Evolutionary conservation across 1,140 invertebrate species (phyloP).

Genomic region (Ridgeia piscesae): DNA sequence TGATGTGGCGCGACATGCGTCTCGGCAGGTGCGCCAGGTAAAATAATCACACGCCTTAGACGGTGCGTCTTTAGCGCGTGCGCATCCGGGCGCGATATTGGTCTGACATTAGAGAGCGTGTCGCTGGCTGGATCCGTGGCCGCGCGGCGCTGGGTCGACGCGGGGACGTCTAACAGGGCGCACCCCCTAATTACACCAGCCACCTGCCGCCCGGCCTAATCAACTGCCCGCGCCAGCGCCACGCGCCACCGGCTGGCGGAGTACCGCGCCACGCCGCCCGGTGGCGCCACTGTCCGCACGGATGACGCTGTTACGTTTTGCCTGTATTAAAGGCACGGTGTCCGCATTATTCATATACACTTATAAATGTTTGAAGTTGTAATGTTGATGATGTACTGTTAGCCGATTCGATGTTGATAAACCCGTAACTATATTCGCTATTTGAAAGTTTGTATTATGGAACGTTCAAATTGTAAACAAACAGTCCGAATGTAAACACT

Average conservation of each 20-base stretch:
- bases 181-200: background rate
- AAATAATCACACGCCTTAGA: background rate
- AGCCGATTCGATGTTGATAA: no score
- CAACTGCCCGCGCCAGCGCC: background rate
- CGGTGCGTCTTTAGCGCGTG: background rate
- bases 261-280: no score
- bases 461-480: no score
- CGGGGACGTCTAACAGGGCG: background rate
- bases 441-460: no score
- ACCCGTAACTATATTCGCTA: no score
- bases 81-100: background rate
- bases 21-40: background rate
- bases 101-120: background rate
- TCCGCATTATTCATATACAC: no score
- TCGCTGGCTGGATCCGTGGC: background rate
- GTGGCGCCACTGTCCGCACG: background rate
- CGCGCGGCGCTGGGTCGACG: no score
- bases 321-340: no score
- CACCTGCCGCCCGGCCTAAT: slow-evolving; percentile 2
- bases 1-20: background rate
- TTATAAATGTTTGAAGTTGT: no score
- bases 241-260: background rate
- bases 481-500: no score
- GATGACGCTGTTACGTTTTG: background rate
- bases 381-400: no score